Percentiles rank a stretch among this genome's conserved stretches.
phyloP scores from a whole-genome alignment of 2,113 vertebrate genomes.

The Rhizomys pruinosus region DNA sequence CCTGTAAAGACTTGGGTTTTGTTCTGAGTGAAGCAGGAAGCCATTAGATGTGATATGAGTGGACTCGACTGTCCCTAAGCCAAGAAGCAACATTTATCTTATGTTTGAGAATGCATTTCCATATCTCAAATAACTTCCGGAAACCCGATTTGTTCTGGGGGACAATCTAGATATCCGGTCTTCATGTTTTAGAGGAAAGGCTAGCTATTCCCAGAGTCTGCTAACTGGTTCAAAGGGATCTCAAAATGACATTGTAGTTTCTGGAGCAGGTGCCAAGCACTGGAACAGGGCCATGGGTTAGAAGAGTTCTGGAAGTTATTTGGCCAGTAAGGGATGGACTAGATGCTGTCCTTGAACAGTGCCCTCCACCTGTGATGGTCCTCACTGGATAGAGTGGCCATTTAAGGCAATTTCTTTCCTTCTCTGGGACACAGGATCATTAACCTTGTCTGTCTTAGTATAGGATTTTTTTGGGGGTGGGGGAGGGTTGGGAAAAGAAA shows the following conservation, averaged over 20 bases:
- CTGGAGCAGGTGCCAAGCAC: not conserved
- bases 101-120: no score
- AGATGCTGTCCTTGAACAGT: not conserved
- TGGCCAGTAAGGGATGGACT: no score
- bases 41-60: no score
- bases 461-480: not conserved
- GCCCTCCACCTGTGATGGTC: not conserved
- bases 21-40: no score
- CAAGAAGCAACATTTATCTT: no score
- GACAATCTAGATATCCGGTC: not conserved
- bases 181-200: not conserved
- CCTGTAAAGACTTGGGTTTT: no score
- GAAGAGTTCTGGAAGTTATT: not conserved
- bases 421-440: not conserved
- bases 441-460: not conserved
- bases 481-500: not conserved
- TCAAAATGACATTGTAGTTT: not conserved
- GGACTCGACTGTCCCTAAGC: no score
- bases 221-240: not conserved
- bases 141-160: not conserved
- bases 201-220: not conserved
- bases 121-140: no score
- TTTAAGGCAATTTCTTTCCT: not conserved
- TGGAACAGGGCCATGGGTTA: not conserved
- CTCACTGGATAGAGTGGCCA: not conserved